Percentiles rank a stretch among this genome's conserved stretches.
Evolutionary conservation across 2,888 invertebrate genomes (phyloP).

Genomic region (Napeogenes inachia): DNA sequence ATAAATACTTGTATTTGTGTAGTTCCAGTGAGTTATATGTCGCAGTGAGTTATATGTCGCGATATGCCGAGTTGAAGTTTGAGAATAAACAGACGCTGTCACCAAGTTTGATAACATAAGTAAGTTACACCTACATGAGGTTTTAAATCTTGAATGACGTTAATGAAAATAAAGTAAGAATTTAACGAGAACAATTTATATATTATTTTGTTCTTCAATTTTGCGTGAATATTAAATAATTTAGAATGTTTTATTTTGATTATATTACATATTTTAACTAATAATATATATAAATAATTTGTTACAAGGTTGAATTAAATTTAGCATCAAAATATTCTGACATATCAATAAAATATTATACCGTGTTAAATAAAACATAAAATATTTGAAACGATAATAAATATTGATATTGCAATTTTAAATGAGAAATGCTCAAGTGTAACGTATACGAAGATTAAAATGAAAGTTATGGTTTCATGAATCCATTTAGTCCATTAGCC

Average conservation of each 20-base stretch:
- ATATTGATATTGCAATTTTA: background rate
- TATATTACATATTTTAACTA: too few relatives aligned
- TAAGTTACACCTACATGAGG: slow-evolving; percentile 5
- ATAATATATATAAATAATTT: too few relatives aligned
- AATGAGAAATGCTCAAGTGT: slow-evolving; percentile 1
- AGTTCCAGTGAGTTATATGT: slow-evolving; percentile 50
- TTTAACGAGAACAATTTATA: too few relatives aligned
- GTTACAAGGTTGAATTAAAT: too few relatives aligned
- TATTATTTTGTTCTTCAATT: too few relatives aligned
- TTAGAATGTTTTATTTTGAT: too few relatives aligned
- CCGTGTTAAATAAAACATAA: too few relatives aligned
- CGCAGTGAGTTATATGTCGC: slow-evolving; percentile 48
- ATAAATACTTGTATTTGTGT: slow-evolving; percentile 66
- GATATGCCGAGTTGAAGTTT: slow-evolving; percentile 42
- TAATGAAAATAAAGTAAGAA: background rate
- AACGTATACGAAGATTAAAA: background rate
- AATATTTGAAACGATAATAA: too few relatives aligned
- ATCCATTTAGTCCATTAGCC: slow-evolving; percentile 20
- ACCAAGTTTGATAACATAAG: slow-evolving; percentile 6
- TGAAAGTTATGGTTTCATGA: slow-evolving; percentile 6
- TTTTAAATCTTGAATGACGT: background rate
- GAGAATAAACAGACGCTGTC: slow-evolving; percentile 24
- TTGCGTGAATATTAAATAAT: too few relatives aligned
- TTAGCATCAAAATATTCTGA: too few relatives aligned
- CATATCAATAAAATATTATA: too few relatives aligned